phyloP scores from a whole-genome alignment of 2,113 vertebrate species.

The Dunckerocampus dactyliophorus region DNA sequence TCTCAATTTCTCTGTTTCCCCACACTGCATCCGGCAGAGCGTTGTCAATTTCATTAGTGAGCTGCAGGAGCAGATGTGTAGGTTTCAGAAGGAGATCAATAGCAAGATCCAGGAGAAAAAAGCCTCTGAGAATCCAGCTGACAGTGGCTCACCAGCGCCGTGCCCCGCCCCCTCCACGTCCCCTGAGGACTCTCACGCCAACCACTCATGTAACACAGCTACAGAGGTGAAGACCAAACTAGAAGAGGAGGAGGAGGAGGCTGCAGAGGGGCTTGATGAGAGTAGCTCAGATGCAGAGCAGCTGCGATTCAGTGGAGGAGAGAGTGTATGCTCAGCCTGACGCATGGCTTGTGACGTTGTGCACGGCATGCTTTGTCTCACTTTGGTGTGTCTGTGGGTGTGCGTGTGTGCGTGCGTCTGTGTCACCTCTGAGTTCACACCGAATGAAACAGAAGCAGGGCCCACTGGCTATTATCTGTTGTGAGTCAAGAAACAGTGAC shows the following conservation, averaged over 20 bases:
- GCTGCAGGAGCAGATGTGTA: conserved; percentile 97
- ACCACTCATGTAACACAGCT: conserved; percentile 42
- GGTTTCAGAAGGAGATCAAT: conserved; percentile 93
- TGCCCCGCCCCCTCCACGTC: conserved; percentile 24
- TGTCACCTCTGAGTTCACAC: conserved; percentile 3
- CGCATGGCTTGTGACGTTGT: conserved; percentile 60
- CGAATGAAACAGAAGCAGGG: background rate
- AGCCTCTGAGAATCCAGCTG: conserved; percentile 70
- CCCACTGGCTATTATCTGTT: background rate
- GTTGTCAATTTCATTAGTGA: conserved; percentile 98
- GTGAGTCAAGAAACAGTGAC: too few relatives aligned
- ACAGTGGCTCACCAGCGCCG: conserved; percentile 49
- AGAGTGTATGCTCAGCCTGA: conserved; percentile 81
- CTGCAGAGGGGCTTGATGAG: conserved; percentile 34
- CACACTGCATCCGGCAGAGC: conserved; percentile 73
- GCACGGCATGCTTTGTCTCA: conserved; percentile 38
- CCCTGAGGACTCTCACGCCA: conserved; percentile 27
- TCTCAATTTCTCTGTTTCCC: conserved; percentile 31
- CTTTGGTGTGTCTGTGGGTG: conserved; percentile 6
- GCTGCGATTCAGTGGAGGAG: conserved; percentile 70
- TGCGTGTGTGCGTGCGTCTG: too few relatives aligned
- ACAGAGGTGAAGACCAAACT: conserved; percentile 42
- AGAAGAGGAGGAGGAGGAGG: conserved; percentile 11
- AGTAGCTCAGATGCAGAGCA: conserved; percentile 71
- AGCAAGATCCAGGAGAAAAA: conserved; percentile 91